A percentile compares a stretch with the other conserved stretches of the same genome.
phyloP scores from a whole-genome alignment of 2,797 vertebrate genomes.

The Notolepis coatsorum region DNA sequence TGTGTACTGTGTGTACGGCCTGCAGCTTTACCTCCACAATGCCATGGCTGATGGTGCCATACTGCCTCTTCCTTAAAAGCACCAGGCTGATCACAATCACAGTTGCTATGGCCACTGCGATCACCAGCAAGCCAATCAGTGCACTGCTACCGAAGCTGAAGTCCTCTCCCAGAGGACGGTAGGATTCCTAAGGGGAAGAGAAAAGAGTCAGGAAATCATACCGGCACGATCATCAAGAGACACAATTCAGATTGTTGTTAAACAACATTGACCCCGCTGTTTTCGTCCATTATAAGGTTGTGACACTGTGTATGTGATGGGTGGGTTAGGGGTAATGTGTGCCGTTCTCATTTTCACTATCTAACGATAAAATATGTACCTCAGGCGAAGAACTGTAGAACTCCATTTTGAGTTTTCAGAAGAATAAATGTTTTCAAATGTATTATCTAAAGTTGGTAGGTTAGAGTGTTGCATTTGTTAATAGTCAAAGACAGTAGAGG shows the following conservation, averaged over 20 bases:
- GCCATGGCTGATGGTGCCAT: slow-evolving; percentile 97
- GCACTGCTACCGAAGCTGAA: slow-evolving; percentile 94
- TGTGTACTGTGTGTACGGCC: too few species aligned
- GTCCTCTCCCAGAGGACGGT: slow-evolving; percentile 88
- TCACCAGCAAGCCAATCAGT: slow-evolving; percentile 95
- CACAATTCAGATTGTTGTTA: neutral
- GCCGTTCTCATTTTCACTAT: too few species aligned
- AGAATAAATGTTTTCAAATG: too few species aligned
- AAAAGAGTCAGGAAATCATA: slow-evolving; percentile 27
- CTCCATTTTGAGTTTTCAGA: too few species aligned
- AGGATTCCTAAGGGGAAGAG: slow-evolving; percentile 80
- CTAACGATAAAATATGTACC: too few species aligned
- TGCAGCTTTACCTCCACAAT: slow-evolving; percentile 92
- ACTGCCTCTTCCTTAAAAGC: slow-evolving; percentile 96
- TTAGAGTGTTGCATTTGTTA: too few species aligned
- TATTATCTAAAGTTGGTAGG: too few species aligned
- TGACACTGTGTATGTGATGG: neutral
- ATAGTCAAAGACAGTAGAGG: too few species aligned
- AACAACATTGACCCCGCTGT: neutral
- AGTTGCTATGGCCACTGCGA: slow-evolving; percentile 93
- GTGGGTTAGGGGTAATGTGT: too few species aligned
- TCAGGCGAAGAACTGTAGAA: too few species aligned
- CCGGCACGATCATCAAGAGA: neutral
- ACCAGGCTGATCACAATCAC: slow-evolving; percentile 97
- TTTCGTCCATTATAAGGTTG: neutral